Percentiles rank a stretch among this genome's conserved stretches.
Evolutionary conservation across 2,888 invertebrate species (phyloP).

Genomic region (Habroteleia sp.): DNA sequence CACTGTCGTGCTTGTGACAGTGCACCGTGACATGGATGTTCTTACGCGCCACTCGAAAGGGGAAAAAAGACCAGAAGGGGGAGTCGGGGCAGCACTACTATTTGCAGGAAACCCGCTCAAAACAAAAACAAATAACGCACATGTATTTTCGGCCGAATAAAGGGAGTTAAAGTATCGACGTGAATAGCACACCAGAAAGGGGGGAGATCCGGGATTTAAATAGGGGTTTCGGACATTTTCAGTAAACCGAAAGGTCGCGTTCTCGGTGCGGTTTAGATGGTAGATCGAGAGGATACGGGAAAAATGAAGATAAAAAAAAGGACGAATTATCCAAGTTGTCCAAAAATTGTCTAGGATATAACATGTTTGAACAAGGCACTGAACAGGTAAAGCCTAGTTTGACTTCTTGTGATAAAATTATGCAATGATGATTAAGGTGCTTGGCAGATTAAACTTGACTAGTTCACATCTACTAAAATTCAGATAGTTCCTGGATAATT

Average conservation of each 20-base stretch:
- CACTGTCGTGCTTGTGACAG: constrained; percentile 55
- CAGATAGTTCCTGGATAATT: too few relatives aligned
- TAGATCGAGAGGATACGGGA: too few relatives aligned
- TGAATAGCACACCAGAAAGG: constrained; percentile 41
- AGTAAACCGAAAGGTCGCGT: constrained; percentile 43
- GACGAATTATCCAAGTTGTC: too few relatives aligned
- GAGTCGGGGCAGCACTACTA: constrained; percentile 28
- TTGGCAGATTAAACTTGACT: too few relatives aligned
- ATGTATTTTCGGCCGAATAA: constrained; percentile 50
- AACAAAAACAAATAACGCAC: constrained; percentile 50
- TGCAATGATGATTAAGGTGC: too few relatives aligned
- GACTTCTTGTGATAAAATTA: too few relatives aligned
- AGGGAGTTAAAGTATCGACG: constrained; percentile 55
- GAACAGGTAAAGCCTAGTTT: too few relatives aligned
- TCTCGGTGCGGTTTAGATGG: constrained; percentile 26
- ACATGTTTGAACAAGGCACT: too few relatives aligned
- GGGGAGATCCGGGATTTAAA: constrained; percentile 53
- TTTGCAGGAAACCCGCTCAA: constrained; percentile 54
- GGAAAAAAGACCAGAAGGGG: constrained; percentile 6
- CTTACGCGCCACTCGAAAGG: constrained; percentile 39
- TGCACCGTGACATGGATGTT: constrained; percentile 51
- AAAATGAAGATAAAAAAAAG: too few relatives aligned
- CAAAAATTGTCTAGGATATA: too few relatives aligned
- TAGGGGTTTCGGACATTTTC: constrained; percentile 41
- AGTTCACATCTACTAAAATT: too few relatives aligned